Conservation (phyloP, 1,140 invertebrate genomes). For the Drosophila fuyamai region DNA sequence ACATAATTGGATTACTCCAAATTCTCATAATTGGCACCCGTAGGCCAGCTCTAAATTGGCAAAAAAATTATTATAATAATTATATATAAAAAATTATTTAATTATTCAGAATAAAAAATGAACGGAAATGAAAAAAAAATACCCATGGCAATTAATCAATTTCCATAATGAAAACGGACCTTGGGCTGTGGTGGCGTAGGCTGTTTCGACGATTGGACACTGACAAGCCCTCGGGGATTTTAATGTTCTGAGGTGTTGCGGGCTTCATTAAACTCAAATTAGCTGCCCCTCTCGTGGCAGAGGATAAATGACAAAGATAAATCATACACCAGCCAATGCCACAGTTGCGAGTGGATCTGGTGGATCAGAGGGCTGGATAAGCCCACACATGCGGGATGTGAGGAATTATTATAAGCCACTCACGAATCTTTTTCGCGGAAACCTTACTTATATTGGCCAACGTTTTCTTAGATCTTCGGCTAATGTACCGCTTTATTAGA, state of each 20-base stretch:
- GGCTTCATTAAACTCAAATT: slow-evolving; percentile 68
- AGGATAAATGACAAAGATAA: slow-evolving; percentile 58
- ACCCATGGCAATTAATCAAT: slow-evolving; percentile 66
- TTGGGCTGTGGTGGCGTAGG: slow-evolving; percentile 55
- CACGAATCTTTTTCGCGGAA: slow-evolving; percentile 13
- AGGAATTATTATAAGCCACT: slow-evolving; percentile 21
- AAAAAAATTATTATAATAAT: too few species aligned
- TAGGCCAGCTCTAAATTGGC: slow-evolving; percentile 59
- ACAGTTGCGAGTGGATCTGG: slow-evolving; percentile 21
- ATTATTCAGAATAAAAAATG: too few species aligned
- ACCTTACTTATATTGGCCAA: slow-evolving; percentile 6
- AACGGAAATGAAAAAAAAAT: slow-evolving; percentile 49
- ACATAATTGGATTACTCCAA: slow-evolving; percentile 45
- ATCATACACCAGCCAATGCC: slow-evolving; percentile 56
- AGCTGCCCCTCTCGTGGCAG: slow-evolving; percentile 33
- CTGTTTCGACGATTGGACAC: slow-evolving; percentile 45
- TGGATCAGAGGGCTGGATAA: slow-evolving; percentile 53
- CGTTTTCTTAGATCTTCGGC: slow-evolving; percentile 30
- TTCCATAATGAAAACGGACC: slow-evolving; percentile 59
- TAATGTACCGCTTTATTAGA: slow-evolving; percentile 28
- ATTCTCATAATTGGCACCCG: slow-evolving; percentile 57
- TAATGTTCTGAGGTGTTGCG: slow-evolving; percentile 42
- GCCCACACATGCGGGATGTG: slow-evolving; percentile 25
- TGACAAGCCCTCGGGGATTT: slow-evolving; percentile 41
- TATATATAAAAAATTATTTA: too few species aligned